Percentiles rank a stretch among this genome's conserved stretches.
phyloP scores from a whole-genome alignment of 2,888 invertebrate species.

The Falcaria lacertinaria region DNA sequence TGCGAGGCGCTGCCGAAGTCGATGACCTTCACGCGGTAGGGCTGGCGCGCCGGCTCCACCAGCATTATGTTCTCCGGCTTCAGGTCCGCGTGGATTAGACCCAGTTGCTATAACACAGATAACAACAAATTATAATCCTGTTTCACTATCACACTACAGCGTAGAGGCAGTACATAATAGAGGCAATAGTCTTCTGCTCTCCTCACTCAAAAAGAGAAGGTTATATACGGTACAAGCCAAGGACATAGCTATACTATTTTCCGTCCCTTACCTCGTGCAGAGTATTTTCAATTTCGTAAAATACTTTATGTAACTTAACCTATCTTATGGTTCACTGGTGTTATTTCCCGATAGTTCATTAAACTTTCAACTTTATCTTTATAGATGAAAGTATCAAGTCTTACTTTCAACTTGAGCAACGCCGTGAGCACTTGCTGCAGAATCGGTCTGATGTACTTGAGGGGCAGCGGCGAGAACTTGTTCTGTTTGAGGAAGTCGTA shows the following conservation, averaged over 20 bases:
- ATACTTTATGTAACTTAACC: too few relatives aligned
- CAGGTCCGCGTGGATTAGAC: slow-evolving; percentile 99
- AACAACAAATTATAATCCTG: neutral
- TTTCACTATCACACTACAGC: neutral
- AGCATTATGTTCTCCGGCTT: slow-evolving; percentile 99
- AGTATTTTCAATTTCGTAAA: too few relatives aligned
- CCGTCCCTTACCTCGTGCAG: too few relatives aligned
- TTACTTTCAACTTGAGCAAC: slow-evolving; percentile 93
- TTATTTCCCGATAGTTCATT: too few relatives aligned
- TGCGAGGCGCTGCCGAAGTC: slow-evolving; percentile 99
- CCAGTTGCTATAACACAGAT: slow-evolving; percentile 87
- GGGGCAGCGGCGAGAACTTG: slow-evolving; percentile 98
- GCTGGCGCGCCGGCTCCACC: slow-evolving; percentile 98
- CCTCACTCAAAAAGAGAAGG: too few relatives aligned
- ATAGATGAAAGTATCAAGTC: slow-evolving; percentile 8
- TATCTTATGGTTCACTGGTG: too few relatives aligned
- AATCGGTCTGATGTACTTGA: slow-evolving; percentile 99
- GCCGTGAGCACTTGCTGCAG: slow-evolving; percentile 96
- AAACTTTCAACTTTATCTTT: too few relatives aligned
- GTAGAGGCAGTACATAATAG: too few relatives aligned
- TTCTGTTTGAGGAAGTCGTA: slow-evolving; percentile 99
- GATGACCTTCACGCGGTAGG: slow-evolving; percentile 99
- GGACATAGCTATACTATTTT: too few relatives aligned
- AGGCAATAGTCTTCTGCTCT: too few relatives aligned
- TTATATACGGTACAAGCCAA: too few relatives aligned